Evolutionary conservation across 2,113 vertebrate species (phyloP).

Genomic region (Laticauda colubrina): DNA sequence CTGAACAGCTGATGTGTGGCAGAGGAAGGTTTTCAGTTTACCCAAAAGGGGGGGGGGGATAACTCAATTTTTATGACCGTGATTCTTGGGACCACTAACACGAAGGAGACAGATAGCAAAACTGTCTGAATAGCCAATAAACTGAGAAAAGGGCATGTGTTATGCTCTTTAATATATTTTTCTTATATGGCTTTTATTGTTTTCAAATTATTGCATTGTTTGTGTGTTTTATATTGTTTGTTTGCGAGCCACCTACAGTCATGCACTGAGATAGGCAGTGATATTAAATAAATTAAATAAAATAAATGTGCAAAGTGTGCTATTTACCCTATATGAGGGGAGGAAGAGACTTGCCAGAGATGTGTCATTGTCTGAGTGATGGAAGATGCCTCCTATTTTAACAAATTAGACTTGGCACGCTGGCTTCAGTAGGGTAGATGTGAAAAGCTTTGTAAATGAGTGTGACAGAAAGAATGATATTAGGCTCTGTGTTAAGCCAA

Average conservation of each 20-base stretch:
- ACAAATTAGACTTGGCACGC: background rate
- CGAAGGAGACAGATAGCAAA: background rate
- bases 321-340: background rate
- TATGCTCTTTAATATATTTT: background rate
- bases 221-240: background rate
- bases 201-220: background rate
- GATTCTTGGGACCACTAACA: background rate
- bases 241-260: background rate
- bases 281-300: background rate
- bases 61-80: background rate
- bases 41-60: background rate
- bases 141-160: background rate
- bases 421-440: background rate
- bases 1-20: fast-evolving
- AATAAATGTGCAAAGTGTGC: background rate
- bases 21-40: background rate
- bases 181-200: background rate
- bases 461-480: background rate
- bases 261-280: background rate
- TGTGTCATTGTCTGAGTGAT: background rate
- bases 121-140: background rate
- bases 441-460: background rate
- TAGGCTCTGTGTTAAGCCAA: background rate
- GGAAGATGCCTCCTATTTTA: background rate
- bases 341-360: background rate